Evolutionary conservation across 2,797 vertebrate genomes (phyloP).

Genomic region (Hafferia zeledoni): DNA sequence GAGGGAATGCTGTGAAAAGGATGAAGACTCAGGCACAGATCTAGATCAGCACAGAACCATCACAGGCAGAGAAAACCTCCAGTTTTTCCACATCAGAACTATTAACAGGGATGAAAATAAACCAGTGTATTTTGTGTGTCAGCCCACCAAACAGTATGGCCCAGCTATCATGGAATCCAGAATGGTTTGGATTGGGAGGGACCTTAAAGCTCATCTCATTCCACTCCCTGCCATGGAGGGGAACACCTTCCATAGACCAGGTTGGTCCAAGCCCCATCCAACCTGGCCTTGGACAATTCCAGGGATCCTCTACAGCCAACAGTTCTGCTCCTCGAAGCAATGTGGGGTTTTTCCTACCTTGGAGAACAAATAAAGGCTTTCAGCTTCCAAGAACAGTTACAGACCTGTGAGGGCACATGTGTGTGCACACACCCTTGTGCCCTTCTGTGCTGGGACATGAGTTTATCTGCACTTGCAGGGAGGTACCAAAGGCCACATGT

Average conservation of each 20-base stretch:
- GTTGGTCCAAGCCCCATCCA: not conserved
- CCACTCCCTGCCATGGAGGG: not conserved
- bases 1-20: not conserved
- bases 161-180: too few relatives aligned
- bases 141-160: not conserved
- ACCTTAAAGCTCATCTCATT: not conserved
- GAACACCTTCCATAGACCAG: not conserved
- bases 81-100: not conserved
- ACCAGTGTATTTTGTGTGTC: fast-evolving
- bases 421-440: fast-evolving
- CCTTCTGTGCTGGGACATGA: fast-evolving
- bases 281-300: not conserved
- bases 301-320: not conserved
- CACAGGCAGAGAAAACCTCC: not conserved
- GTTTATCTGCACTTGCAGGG: fast-evolving
- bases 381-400: fast-evolving
- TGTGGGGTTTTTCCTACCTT: fast-evolving
- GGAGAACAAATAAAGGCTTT: not conserved
- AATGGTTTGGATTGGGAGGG: not conserved
- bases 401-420: fast-evolving
- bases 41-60: not conserved
- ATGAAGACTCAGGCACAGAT: not conserved
- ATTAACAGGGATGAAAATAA: not conserved
- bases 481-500: fast-evolving
- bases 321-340: not conserved